Evolutionary conservation across 1,140 invertebrate genomes (phyloP), one percentile per base, ranked within the genome.

Genomic region (Calephelis virginiensis): DNA sequence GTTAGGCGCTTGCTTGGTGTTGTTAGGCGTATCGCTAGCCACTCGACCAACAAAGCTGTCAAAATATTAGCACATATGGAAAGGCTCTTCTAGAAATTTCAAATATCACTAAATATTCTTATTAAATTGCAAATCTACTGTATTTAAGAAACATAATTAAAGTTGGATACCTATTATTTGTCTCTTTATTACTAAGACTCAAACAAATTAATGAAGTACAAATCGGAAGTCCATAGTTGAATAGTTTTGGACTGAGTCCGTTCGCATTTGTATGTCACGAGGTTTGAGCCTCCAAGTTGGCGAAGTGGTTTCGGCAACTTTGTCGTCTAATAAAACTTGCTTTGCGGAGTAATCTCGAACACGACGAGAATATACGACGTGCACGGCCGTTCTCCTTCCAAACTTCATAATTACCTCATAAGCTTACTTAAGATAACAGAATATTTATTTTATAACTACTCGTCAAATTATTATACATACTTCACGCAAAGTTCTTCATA

Each of bases 241-340:
- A 6, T 28, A 37, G 11, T 37, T 37, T 5, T 28, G 28, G 40
- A 43, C 53, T 28, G 28, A 56, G 53, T 7, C 17, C 28, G 53
- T 56, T 2, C 5, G 17, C 75, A 69, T 77, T 75, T 75, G 74
- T 79, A 67, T 78, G 74, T 75, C 78, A 77, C 63, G 64, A 68
- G 72, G 72, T 72, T 63, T 64, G 73, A 63, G 65, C 48, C 64
- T 69, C 60, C 63, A 73, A 78, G 64, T 79, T 64, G 48, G 61
- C 65, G 69, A 77, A 81, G 78, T 78, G 71, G 76, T 76, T 80
- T 76, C 66, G 71, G 66, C 63, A 78, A 86, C 73, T 82, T 82
- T 73, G 75, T 75, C 74, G 77, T 75, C 77, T 78, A 83, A 82
- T 86, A 85, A 85, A 86, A 86, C 78, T 86, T 85, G 72, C 67